Evolutionary conservation across 2,797 vertebrate genomes (phyloP), one percentile per base, ranked within the genome.

Genomic region (Naso thynnoides): DNA sequence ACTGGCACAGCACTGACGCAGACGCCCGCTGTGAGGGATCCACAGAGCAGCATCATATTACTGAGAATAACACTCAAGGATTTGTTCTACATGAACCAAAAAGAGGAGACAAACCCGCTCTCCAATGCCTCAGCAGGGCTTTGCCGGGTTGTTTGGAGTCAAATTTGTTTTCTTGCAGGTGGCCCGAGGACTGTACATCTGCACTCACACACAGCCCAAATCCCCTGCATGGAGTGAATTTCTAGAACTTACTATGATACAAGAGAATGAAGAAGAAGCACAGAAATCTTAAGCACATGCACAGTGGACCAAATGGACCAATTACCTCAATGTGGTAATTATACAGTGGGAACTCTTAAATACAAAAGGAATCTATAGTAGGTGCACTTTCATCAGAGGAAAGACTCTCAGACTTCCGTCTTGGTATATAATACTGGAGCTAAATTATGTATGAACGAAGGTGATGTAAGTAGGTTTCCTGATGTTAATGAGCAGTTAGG

Each of bases 211-310:
- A 58, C 63, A 82, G 52, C 84, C 81, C 79, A 74, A 63, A 29
- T 33, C 49, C 67, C 73, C 86, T 71, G 88, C 89, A 92, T 86
- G 86, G 86, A 88, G 62, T 85, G 70, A 72, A 72, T 86, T 83
- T 81, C 70, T 81, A 73, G 33, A 70, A 76, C 62, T 57, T 79
- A 70, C 69, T 70, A 83, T 21, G 47, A 73, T 50, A 75, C 66
- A 71, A 63, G 59, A 74, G 44, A 48, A 60, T n/a, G n/a, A n/a
- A 26, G 5, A 71, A 6, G 26, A 90, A 89, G 85, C 88, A 89
- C 87, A 89, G 78, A 55, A 79, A 65, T 69, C 81, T 53, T 39
- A 81, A 88, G 82, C 79, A 90, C 83, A 88, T 75, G 67, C 85
- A 78, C 70, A 66, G 59, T 38, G 72, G 71, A 79, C 68, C 81